Percentiles rank a stretch among this genome's conserved stretches.
phyloP scores from a whole-genome alignment of 2,113 vertebrate genomes.

The Nanger granti region DNA sequence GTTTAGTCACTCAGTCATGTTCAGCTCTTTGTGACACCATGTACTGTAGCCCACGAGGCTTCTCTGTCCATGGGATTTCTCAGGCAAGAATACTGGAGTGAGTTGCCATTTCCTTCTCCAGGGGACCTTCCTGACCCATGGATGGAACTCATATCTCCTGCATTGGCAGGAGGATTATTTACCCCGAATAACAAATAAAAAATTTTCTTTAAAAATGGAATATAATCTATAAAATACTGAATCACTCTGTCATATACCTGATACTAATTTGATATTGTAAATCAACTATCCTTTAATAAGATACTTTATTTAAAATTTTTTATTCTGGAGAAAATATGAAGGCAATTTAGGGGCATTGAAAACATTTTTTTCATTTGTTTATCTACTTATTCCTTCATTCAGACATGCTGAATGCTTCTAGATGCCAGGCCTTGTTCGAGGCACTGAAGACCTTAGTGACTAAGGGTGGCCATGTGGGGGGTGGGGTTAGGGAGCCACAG shows the following conservation, averaged over 20 bases:
- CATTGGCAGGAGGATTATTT: neutral
- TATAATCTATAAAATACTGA: neutral
- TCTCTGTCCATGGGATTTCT: neutral
- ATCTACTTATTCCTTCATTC: neutral
- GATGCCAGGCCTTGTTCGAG: neutral
- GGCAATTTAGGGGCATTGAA: neutral
- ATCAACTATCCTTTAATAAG: neutral
- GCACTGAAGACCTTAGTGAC: neutral
- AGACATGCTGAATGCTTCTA: neutral
- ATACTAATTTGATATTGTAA: neutral
- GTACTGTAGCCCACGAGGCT: neutral
- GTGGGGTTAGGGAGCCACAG: fast-evolving
- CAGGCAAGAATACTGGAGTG: neutral
- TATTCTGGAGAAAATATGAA: conserved; percentile 39
- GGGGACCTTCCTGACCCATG: neutral
- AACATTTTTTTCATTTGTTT: neutral
- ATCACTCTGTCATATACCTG: neutral
- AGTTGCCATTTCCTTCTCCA: neutral
- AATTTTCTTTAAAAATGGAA: neutral
- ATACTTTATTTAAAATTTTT: neutral
- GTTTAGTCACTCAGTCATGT: neutral
- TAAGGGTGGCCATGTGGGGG: neutral
- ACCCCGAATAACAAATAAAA: neutral
- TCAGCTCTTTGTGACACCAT: neutral
- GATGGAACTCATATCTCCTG: neutral